Conservation (phyloP, 2,797 vertebrate species). For the Vultur gryphus region DNA sequence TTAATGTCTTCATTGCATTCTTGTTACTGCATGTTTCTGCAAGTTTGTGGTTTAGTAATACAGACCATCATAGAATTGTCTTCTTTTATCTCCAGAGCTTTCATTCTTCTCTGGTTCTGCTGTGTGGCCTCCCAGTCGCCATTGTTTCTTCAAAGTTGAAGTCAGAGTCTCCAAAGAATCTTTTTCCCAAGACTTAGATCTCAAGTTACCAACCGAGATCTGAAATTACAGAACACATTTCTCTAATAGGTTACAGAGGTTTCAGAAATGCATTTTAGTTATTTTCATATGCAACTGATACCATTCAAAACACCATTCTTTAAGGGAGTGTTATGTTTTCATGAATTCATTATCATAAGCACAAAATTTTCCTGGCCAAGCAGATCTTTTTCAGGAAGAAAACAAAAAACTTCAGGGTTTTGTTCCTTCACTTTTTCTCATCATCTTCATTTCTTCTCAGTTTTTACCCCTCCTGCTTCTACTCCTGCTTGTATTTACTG, state of each 20-base stretch:
- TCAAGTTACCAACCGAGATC: not conserved
- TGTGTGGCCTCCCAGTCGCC: not conserved
- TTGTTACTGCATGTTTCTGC: not conserved
- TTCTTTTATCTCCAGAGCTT: not conserved
- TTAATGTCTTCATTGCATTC: not conserved
- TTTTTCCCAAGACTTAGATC: not conserved
- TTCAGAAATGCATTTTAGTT: not conserved
- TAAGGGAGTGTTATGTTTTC: not conserved
- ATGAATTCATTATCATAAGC: not conserved
- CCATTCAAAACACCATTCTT: not conserved
- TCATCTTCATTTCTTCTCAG: not conserved
- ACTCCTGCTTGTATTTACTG: not conserved
- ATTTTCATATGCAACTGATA: not conserved
- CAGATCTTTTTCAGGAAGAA: not conserved
- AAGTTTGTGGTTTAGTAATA: not conserved
- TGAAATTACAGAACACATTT: not conserved
- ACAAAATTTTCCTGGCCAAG: not conserved
- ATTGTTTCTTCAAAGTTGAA: not conserved
- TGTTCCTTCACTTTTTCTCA: not conserved
- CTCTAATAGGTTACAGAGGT: not conserved
- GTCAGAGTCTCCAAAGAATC: not conserved
- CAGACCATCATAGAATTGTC: not conserved
- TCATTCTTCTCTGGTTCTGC: not conserved
- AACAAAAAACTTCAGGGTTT: rapidly evolving
- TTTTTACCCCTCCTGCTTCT: not conserved